phyloP scores from a whole-genome alignment of 2,113 vertebrate species.

The Tauraco erythrolophus region DNA sequence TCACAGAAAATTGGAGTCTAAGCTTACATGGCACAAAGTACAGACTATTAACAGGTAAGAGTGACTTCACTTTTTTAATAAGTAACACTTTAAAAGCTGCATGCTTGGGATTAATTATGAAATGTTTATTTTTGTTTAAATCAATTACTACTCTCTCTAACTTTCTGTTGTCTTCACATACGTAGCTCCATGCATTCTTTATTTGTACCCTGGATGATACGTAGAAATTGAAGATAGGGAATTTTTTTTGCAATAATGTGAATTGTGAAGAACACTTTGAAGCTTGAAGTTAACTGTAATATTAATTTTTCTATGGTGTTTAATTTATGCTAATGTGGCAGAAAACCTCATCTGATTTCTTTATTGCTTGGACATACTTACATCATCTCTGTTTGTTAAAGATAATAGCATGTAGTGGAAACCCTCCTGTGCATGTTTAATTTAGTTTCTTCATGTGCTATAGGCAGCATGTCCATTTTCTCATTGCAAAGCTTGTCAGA shows the following conservation, averaged over 20 bases:
- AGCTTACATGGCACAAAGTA: conserved; percentile 95
- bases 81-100: neutral
- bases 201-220: neutral
- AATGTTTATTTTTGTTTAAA: neutral
- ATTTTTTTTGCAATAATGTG: neutral
- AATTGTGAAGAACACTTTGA: neutral
- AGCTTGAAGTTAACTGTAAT: neutral
- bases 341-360: neutral
- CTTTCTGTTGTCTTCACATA: neutral
- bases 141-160: neutral
- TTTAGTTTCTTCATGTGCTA: neutral
- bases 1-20: conserved; percentile 92
- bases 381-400: neutral
- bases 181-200: neutral
- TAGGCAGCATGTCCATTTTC: neutral
- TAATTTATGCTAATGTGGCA: neutral
- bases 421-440: neutral
- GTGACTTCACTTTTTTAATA: neutral
- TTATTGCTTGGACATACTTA: neutral
- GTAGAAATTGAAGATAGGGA: neutral
- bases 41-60: conserved; percentile 91
- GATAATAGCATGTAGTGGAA: neutral
- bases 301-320: neutral
- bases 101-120: neutral
- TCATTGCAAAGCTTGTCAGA: neutral